Percentiles rank a stretch among this genome's conserved stretches.
phyloP scores from a whole-genome alignment of 1,140 invertebrate genomes.

The Tribolium castaneum region DNA sequence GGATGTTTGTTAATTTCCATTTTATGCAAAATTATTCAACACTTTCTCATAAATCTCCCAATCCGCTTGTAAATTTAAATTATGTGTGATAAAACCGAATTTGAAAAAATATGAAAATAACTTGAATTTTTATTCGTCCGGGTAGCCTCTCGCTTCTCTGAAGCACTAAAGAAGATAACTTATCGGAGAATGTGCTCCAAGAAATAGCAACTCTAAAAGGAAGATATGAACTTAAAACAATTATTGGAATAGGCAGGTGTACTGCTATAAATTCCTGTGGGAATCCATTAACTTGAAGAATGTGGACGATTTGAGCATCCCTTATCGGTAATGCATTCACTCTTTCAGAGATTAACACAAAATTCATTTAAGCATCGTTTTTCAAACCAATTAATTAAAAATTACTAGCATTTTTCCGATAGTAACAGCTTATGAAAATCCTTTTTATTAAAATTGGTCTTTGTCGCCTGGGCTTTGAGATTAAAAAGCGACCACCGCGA shows the following conservation, averaged over 20 bases:
- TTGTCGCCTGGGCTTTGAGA: not conserved
- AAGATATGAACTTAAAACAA: conserved; percentile 22
- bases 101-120: not conserved
- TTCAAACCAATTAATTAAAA: conserved; percentile 1
- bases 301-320: conserved; percentile 9
- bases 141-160: not conserved
- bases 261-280: conserved; percentile 7
- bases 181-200: conserved; percentile 23
- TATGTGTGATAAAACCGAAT: not conserved
- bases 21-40: not conserved
- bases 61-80: conserved; percentile 6
- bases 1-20: not conserved
- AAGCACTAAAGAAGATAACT: not conserved
- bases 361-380: not conserved
- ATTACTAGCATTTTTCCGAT: conserved; percentile 6
- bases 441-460: conserved; percentile 8
- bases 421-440: conserved; percentile 11
- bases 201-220: conserved; percentile 22
- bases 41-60: not conserved
- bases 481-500: conserved; percentile 14
- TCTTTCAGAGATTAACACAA: not conserved
- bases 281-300: conserved; percentile 12
- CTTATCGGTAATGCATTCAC: not conserved
- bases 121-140: not conserved
- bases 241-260: conserved; percentile 22